These are phyloP conservation scores for Liasis olivaceus DNA, from an alignment of 2,797 vertebrate species.

Conservation along the genomic window DNA sequence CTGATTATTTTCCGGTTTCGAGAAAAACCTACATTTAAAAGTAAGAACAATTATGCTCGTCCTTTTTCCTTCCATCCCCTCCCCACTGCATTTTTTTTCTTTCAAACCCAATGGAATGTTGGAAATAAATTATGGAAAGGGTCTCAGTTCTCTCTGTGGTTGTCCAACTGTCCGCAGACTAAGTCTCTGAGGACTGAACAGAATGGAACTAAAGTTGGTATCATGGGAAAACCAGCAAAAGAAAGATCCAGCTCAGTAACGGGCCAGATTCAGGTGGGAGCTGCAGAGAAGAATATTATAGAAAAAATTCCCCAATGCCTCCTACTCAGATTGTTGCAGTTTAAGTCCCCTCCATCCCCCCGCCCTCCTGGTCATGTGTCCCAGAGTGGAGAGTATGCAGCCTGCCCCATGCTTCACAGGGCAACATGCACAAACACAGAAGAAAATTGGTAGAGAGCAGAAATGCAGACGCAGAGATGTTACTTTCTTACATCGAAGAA, in stretches of 20 bases:
- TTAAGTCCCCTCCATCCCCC: not conserved
- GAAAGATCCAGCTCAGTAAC: not conserved
- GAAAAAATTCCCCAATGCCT: not conserved
- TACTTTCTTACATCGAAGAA: not conserved
- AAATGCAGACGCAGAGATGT: not conserved
- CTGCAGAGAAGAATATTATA: not conserved
- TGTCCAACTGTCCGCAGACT: not conserved
- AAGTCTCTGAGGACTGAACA: not conserved
- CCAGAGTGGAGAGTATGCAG: not conserved
- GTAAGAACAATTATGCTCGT: conserved; percentile 69
- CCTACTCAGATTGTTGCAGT: not conserved
- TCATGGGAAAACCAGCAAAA: not conserved
- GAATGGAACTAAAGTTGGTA: not conserved
- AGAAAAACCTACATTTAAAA: conserved; percentile 77
- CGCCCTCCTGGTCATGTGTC: not conserved
- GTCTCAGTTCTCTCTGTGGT: not conserved
- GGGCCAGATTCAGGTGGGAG: not conserved
- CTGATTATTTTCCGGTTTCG: conserved; percentile 84
- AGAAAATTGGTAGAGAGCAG: not conserved
- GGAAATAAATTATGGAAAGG: not conserved
- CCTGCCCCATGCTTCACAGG: not conserved
- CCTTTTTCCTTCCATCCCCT: not conserved
- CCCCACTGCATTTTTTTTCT: not conserved
- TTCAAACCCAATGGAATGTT: not conserved
- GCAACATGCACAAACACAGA: not conserved